These are phyloP conservation scores for Drosophila insularis DNA, from an alignment of 1,140 invertebrate genomes.

Conservation along the genomic window DNA sequence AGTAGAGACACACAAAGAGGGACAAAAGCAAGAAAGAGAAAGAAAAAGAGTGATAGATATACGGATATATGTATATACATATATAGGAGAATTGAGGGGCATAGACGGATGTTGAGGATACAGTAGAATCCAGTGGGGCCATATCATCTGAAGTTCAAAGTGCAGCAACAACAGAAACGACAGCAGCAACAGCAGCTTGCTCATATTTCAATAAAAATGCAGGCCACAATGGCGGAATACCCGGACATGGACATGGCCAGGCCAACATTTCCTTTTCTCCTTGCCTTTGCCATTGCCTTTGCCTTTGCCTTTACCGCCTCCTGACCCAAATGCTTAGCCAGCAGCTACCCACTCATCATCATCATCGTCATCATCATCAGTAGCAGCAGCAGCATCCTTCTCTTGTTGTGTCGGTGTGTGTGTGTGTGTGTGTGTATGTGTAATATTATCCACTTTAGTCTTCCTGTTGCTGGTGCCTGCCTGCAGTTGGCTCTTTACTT, in stretches of 20 bases:
- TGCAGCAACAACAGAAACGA: constrained; percentile 26
- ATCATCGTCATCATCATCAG: background rate
- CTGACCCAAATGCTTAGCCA: constrained; percentile 54
- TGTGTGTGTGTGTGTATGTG: constrained; percentile 27
- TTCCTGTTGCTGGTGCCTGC: constrained; percentile 64
- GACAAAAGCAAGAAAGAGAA: background rate
- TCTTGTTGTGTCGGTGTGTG: background rate
- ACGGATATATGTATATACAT: too few relatives aligned
- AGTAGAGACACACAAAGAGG: background rate
- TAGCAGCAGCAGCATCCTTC: constrained; percentile 17
- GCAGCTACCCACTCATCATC: background rate
- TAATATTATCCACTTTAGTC: constrained; percentile 69
- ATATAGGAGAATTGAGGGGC: too few relatives aligned
- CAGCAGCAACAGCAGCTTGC: constrained; percentile 27
- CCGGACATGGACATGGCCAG: constrained; percentile 22
- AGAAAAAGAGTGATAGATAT: background rate
- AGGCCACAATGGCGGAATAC: constrained; percentile 40
- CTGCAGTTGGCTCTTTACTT: constrained; percentile 32
- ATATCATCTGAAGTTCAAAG: constrained; percentile 43
- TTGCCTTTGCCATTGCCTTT: background rate
- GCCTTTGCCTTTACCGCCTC: background rate
- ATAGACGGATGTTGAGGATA: background rate
- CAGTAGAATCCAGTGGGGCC: background rate
- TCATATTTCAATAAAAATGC: constrained; percentile 68
- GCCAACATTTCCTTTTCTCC: constrained; percentile 37